These are phyloP conservation scores for Cryptoprocta ferox DNA, from an alignment of 2,797 vertebrate species.

Conservation along the genomic window DNA sequence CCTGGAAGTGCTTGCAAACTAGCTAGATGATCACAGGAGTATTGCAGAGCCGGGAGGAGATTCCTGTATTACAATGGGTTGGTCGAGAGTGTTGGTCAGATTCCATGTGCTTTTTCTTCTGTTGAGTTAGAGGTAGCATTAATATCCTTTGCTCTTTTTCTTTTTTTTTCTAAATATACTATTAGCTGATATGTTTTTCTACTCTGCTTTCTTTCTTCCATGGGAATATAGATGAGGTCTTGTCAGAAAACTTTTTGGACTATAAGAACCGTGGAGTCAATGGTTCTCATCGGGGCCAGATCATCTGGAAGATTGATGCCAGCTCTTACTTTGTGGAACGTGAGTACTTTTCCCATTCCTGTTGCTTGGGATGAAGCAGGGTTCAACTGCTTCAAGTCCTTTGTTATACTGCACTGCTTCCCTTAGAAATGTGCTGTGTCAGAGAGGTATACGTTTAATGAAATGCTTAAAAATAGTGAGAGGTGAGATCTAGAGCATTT, in stretches of 20 bases:
- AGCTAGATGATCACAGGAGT: neutral
- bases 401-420: neutral
- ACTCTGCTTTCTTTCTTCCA: neutral
- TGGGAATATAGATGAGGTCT: slow-evolving; percentile 91
- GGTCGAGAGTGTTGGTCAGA: neutral
- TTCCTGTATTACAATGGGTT: neutral
- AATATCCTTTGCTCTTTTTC: neutral
- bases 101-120: neutral
- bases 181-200: slow-evolving; percentile 23
- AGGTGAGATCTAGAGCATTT: neutral
- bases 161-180: neutral
- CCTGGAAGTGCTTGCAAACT: neutral
- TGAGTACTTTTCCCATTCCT: slow-evolving; percentile 87
- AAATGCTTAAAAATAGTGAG: neutral
- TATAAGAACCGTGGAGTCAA: slow-evolving; percentile 98
- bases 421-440: neutral
- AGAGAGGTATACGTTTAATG: neutral
- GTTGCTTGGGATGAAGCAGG: neutral
- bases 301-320: slow-evolving; percentile 97
- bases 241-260: slow-evolving; percentile 98
- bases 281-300: slow-evolving; percentile 96
- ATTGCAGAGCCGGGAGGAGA: neutral
- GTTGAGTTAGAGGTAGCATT: neutral
- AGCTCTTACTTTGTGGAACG: slow-evolving; percentile 94
- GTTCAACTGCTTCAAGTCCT: neutral